These are phyloP conservation scores for Bradypus variegatus DNA, from an alignment of 2,797 vertebrate species.

Conservation along the genomic window DNA sequence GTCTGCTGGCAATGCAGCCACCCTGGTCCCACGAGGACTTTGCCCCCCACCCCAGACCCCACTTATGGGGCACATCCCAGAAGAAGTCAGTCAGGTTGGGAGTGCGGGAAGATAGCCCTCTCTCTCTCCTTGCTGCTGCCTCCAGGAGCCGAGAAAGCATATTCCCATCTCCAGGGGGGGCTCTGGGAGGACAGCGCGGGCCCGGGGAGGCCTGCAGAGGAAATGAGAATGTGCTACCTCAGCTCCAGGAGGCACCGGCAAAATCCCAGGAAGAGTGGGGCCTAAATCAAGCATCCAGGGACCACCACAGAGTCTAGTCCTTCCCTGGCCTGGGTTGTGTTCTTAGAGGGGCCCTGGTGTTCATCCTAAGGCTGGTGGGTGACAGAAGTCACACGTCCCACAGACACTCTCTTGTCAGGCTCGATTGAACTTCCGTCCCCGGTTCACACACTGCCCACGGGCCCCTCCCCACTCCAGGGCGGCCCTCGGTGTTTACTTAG, in stretches of 20 bases:
- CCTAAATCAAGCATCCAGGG: background rate
- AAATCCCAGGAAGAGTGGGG: background rate
- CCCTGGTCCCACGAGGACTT: background rate
- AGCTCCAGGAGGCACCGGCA: no score
- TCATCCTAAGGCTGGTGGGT: background rate
- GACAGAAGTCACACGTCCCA: slow-evolving; percentile 10
- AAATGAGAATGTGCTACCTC: background rate
- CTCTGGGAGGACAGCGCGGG: background rate
- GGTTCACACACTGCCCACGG: background rate
- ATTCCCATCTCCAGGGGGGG: background rate
- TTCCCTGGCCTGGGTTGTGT: background rate
- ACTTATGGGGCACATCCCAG: background rate
- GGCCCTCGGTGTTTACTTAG: background rate
- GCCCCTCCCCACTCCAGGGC: background rate
- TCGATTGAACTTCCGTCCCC: background rate
- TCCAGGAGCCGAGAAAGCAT: background rate
- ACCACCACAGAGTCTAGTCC: background rate
- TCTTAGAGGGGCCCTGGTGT: background rate
- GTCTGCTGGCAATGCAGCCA: background rate
- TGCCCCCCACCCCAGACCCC: background rate
- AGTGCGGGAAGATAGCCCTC: background rate
- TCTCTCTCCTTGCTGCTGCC: background rate
- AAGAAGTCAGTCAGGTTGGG: background rate
- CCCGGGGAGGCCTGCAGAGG: background rate
- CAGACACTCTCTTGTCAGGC: background rate